Evolutionary conservation across 2,888 invertebrate genomes (phyloP).

Genomic region (Drosophila maculinotata): DNA sequence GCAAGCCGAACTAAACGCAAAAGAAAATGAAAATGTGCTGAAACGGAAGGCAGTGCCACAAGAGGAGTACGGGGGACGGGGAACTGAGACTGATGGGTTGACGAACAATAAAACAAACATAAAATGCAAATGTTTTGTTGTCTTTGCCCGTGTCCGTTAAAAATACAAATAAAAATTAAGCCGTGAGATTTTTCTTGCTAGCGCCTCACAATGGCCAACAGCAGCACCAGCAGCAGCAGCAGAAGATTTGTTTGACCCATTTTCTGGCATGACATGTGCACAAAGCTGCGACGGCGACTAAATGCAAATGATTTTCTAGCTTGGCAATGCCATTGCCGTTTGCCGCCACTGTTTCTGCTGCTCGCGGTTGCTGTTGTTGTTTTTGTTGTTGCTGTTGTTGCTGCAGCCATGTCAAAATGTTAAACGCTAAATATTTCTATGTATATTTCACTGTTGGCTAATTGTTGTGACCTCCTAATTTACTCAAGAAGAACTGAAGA

Average conservation of each 20-base stretch:
- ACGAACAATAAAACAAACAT: slow-evolving; percentile 73
- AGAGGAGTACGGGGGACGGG: background rate
- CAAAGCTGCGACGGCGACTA: slow-evolving; percentile 69
- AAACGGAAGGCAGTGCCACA: slow-evolving; percentile 64
- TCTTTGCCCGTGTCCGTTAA: slow-evolving; percentile 60
- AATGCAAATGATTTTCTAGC: slow-evolving; percentile 51
- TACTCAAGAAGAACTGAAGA: slow-evolving; percentile 81
- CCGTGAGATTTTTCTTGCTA: slow-evolving; percentile 76
- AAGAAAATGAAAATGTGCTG: slow-evolving; percentile 73
- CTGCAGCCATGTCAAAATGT: slow-evolving; percentile 72
- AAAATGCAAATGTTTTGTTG: slow-evolving; percentile 67
- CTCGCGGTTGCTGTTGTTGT: background rate
- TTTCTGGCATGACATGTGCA: slow-evolving; percentile 75
- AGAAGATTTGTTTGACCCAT: slow-evolving; percentile 79
- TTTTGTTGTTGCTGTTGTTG: slow-evolving; percentile 1
- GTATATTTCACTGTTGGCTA: slow-evolving; percentile 81
- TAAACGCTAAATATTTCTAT: slow-evolving; percentile 76
- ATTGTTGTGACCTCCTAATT: slow-evolving; percentile 84
- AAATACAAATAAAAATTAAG: slow-evolving; percentile 74
- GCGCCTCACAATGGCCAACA: slow-evolving; percentile 56
- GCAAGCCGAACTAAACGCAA: slow-evolving; percentile 48
- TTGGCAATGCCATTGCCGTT: slow-evolving; percentile 50
- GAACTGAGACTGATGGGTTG: slow-evolving; percentile 24
- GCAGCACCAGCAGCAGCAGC: slow-evolving; percentile 20
- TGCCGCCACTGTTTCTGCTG: background rate